Evolutionary conservation across 2,888 invertebrate species (phyloP).

Genomic region (Tipula unca): DNA sequence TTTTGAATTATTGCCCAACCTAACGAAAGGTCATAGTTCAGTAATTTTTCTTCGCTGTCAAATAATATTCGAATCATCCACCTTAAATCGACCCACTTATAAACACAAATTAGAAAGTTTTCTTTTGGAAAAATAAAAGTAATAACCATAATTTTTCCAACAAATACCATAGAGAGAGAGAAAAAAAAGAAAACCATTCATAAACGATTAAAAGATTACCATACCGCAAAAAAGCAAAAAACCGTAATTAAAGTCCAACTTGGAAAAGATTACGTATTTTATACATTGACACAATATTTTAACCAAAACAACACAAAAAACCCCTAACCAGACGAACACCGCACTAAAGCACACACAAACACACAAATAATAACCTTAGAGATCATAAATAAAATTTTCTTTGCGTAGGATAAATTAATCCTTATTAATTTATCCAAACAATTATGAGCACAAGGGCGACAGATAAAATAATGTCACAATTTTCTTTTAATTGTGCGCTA

Average conservation of each 20-base stretch:
- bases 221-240: not conserved
- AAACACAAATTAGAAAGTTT: not conserved
- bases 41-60: not conserved
- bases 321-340: not conserved
- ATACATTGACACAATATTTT: not conserved
- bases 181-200: not conserved
- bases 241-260: not conserved
- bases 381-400: not conserved
- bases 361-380: not conserved
- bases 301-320: not conserved
- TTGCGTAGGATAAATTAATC: not conserved
- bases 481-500: not conserved
- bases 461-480: not conserved
- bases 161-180: not conserved
- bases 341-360: too few relatives aligned
- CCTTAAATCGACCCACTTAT: not conserved
- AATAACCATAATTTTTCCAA: not conserved
- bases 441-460: not conserved
- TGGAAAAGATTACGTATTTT: not conserved
- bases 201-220: conserved; percentile 8
- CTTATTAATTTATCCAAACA: not conserved
- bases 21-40: not conserved
- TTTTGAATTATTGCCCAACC: not conserved
- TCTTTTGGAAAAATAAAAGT: not conserved
- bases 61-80: not conserved